phyloP scores from a whole-genome alignment of 2,888 invertebrate genomes.

The Synanthedon tipuliformis region DNA sequence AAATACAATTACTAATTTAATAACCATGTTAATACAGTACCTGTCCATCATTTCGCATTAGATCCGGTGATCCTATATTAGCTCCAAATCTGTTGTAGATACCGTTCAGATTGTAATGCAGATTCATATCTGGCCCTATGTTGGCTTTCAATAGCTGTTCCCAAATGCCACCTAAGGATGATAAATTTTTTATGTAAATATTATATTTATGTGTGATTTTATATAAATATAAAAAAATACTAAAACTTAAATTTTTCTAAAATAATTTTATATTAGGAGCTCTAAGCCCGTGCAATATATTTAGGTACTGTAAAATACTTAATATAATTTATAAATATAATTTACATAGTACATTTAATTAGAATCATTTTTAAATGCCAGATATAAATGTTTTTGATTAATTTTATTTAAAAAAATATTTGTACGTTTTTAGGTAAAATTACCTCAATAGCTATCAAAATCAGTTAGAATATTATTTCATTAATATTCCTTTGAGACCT shows the following conservation, averaged over 20 bases:
- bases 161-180: slow-evolving; percentile 52
- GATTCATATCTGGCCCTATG: slow-evolving; percentile 63
- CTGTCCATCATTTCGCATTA: slow-evolving; percentile 56
- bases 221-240: not conserved
- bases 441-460: too few species aligned
- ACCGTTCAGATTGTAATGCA: slow-evolving; percentile 61
- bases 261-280: not conserved
- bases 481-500: too few species aligned
- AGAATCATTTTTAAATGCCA: too few species aligned
- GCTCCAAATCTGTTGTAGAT: slow-evolving; percentile 54
- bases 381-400: too few species aligned
- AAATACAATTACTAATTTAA: too few species aligned
- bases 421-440: too few species aligned
- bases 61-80: slow-evolving; percentile 38
- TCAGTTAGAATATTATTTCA: too few species aligned
- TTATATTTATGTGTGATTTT: not conserved
- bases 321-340: too few species aligned
- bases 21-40: slow-evolving; percentile 13
- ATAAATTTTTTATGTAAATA: not conserved
- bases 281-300: not conserved
- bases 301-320: too few species aligned
- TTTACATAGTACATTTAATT: too few species aligned
- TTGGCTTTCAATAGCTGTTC: slow-evolving; percentile 61
- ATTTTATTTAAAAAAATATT: too few species aligned
- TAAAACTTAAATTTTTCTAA: not conserved